These are phyloP conservation scores for Musca domestica DNA, from an alignment of 1,140 invertebrate species.

Conservation along the genomic window DNA sequence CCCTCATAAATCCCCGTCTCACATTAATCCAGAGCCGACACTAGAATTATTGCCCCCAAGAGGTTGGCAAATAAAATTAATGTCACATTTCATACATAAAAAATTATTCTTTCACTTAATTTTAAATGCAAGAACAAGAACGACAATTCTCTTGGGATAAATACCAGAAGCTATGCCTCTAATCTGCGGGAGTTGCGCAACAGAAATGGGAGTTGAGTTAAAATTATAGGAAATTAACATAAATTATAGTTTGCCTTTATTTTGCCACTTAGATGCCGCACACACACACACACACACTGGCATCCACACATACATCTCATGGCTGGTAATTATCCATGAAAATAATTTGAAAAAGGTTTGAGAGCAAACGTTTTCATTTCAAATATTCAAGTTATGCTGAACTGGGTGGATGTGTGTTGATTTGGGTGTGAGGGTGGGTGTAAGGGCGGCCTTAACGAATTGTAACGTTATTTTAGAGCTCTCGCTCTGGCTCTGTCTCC, in stretches of 20 bases:
- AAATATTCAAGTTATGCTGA: background rate
- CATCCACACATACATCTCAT: too few relatives aligned
- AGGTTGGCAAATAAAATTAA: too few relatives aligned
- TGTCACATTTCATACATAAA: too few relatives aligned
- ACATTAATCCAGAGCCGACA: background rate
- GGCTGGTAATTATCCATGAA: too few relatives aligned
- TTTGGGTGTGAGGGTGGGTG: background rate
- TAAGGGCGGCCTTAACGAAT: slow-evolving; percentile 4
- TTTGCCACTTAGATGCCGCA: too few relatives aligned
- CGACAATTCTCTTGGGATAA: too few relatives aligned
- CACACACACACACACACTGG: too few relatives aligned
- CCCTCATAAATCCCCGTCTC: background rate
- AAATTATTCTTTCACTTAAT: too few relatives aligned
- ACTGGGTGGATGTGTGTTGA: background rate
- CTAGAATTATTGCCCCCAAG: background rate
- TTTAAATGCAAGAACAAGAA: too few relatives aligned
- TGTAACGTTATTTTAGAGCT: background rate
- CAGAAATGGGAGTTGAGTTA: background rate
- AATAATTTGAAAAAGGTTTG: background rate
- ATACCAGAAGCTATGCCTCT: too few relatives aligned
- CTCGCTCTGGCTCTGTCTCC: background rate
- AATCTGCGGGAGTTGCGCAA: too few relatives aligned
- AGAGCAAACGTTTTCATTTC: background rate
- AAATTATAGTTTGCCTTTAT: background rate
- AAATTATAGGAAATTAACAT: slow-evolving; percentile 20